Conservation (phyloP, 1,140 invertebrate genomes). For the Pachyrhynchus sulphureomaculatus region DNA sequence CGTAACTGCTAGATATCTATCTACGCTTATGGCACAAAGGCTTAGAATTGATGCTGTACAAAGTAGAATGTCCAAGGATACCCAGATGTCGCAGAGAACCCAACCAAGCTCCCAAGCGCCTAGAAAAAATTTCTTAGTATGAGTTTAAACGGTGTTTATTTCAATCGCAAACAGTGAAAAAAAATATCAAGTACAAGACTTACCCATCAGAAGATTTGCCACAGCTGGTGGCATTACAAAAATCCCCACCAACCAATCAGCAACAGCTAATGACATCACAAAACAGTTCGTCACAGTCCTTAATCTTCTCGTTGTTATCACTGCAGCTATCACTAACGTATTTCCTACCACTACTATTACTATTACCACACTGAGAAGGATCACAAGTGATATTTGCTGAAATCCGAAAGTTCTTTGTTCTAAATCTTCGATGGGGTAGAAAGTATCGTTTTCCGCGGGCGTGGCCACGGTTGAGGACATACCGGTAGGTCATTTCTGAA, state of each 20-base stretch:
- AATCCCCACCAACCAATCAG: conserved; percentile 87
- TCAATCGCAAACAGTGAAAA: no score
- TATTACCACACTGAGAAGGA: conserved; percentile 60
- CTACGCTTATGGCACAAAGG: conserved; percentile 81
- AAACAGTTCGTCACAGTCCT: conserved; percentile 95
- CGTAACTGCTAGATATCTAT: conserved; percentile 86
- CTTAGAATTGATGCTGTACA: conserved; percentile 85
- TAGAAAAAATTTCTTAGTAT: conserved; percentile 41
- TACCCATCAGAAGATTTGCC: conserved; percentile 65
- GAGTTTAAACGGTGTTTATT: conserved; percentile 10
- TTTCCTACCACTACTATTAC: conserved; percentile 77
- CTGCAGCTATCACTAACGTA: conserved; percentile 86
- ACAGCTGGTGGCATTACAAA: conserved; percentile 95
- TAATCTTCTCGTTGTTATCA: conserved; percentile 85
- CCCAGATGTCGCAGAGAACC: conserved; percentile 84
- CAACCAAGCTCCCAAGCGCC: conserved; percentile 78
- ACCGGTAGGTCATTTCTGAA: conserved; percentile 41
- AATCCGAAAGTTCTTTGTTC: conserved; percentile 23
- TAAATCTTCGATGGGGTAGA: neutral
- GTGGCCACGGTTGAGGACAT: conserved; percentile 27
- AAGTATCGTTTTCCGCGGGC: conserved; percentile 6
- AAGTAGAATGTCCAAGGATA: conserved; percentile 88
- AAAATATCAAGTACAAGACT: no score
- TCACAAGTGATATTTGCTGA: conserved; percentile 44
- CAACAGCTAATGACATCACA: conserved; percentile 87